These are phyloP conservation scores for Eurytoma californica DNA, from an alignment of 2,888 invertebrate species.

Conservation along the genomic window DNA sequence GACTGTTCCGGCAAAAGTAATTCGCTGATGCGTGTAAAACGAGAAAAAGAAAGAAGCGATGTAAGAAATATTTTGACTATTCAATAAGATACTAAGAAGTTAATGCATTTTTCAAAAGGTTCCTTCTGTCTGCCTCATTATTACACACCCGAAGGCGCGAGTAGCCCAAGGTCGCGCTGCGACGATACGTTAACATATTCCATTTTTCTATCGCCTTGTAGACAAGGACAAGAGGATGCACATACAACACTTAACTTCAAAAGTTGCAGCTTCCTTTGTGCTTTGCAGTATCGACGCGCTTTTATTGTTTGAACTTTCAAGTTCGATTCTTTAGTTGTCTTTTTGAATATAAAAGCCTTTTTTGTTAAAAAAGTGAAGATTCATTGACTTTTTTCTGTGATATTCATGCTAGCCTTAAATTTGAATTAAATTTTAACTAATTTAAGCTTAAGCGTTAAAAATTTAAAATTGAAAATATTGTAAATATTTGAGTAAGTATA, in stretches of 20 bases:
- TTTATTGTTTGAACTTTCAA: conserved; percentile 1
- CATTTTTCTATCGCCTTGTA: conserved; percentile 12
- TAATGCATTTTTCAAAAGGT: conserved; percentile 30
- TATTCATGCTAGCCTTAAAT: no score
- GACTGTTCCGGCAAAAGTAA: conserved; percentile 5
- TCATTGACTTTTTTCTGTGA: no score
- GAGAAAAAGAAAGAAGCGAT: conserved; percentile 11
- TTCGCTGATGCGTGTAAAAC: conserved; percentile 22
- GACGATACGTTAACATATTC: conserved; percentile 11
- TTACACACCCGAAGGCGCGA: conserved; percentile 28
- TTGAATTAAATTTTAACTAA: no score
- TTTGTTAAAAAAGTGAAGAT: no score
- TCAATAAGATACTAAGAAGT: conserved; percentile 30
- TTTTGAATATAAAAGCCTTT: no score
- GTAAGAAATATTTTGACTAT: conserved; percentile 39
- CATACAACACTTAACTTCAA: conserved; percentile 10
- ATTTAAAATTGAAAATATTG: no score
- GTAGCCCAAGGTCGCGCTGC: conserved; percentile 30
- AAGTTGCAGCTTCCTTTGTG: conserved; percentile 12
- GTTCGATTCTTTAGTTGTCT: not conserved
- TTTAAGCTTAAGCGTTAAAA: no score
- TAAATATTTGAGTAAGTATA: no score
- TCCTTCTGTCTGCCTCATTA: conserved; percentile 43
- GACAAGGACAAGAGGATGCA: conserved; percentile 19
- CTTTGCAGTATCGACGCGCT: conserved; percentile 6